These are phyloP conservation scores for Helogale parvula DNA, from an alignment of 2,113 vertebrate genomes.

Conservation along the genomic window DNA sequence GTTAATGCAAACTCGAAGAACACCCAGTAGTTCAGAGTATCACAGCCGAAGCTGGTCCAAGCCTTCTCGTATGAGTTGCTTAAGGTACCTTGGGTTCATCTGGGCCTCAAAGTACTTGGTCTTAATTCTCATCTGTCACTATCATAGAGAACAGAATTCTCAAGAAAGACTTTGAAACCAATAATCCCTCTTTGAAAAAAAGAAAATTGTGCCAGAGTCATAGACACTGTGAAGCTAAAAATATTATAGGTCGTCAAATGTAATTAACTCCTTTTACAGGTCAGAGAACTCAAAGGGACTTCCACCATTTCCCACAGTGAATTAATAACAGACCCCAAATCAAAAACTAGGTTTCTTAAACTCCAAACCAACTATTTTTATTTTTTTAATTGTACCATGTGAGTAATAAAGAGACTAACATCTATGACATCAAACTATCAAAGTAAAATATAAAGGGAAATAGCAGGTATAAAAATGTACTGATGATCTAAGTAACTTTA, in stretches of 20 bases:
- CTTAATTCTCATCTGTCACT: background rate
- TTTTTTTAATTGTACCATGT: background rate
- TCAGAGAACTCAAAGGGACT: background rate
- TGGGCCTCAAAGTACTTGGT: background rate
- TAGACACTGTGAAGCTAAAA: background rate
- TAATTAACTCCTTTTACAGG: background rate
- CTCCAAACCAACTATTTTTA: background rate
- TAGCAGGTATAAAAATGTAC: background rate
- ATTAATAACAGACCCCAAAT: background rate
- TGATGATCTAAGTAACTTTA: background rate
- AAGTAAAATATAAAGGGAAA: conserved; percentile 2
- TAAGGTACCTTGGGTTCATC: background rate
- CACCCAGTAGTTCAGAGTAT: background rate
- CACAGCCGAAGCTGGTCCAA: background rate
- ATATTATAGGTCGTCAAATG: background rate
- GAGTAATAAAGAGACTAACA: conserved; percentile 9
- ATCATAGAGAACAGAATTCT: background rate
- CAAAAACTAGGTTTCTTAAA: background rate
- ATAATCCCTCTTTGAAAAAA: background rate
- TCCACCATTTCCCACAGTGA: background rate
- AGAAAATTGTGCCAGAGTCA: background rate
- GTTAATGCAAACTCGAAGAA: background rate
- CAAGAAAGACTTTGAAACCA: background rate
- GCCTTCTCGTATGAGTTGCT: background rate
- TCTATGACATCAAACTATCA: background rate